Evolutionary conservation across 2,113 vertebrate genomes (phyloP).

Genomic region (Triplophysa rosa): DNA sequence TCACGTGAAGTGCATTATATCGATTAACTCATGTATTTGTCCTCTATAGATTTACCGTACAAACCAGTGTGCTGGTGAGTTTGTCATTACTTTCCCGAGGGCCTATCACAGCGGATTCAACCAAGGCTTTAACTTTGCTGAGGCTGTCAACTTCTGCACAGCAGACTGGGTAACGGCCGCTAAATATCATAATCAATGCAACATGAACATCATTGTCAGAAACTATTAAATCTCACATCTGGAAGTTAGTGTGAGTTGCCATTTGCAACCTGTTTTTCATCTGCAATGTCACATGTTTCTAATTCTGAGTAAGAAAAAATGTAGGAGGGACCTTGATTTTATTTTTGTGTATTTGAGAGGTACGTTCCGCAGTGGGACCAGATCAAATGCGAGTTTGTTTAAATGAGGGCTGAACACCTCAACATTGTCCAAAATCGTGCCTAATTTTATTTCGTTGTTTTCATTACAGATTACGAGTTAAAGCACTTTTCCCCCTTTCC

Average conservation of each 20-base stretch:
- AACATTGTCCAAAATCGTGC: no score
- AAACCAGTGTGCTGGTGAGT: slow-evolving; percentile 97
- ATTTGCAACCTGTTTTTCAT: background rate
- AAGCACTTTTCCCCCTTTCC: no score
- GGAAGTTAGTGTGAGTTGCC: no score
- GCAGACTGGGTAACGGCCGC: slow-evolving; percentile 87
- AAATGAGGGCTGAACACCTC: no score
- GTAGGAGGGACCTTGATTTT: no score
- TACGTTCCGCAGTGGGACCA: no score
- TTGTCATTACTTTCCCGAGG: slow-evolving; percentile 97
- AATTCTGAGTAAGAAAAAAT: no score
- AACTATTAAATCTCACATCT: no score
- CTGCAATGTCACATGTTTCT: background rate
- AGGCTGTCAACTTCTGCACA: slow-evolving; percentile 98
- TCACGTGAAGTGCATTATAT: background rate
- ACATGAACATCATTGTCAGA: background rate
- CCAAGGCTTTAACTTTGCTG: slow-evolving; percentile 98
- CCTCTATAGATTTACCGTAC: slow-evolving; percentile 89
- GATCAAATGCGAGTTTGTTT: no score
- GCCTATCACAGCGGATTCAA: slow-evolving; percentile 99
- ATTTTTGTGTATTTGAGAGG: no score
- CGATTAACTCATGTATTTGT: background rate
- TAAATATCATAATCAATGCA: background rate
- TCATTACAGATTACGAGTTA: no score
- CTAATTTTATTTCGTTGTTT: no score